A percentile compares a stretch with the other conserved stretches of the same genome.
Evolutionary conservation across 37 sponge, comb jelly and placozoan genomes (phyloP).

Genomic region (Oopsacas minuta): DNA sequence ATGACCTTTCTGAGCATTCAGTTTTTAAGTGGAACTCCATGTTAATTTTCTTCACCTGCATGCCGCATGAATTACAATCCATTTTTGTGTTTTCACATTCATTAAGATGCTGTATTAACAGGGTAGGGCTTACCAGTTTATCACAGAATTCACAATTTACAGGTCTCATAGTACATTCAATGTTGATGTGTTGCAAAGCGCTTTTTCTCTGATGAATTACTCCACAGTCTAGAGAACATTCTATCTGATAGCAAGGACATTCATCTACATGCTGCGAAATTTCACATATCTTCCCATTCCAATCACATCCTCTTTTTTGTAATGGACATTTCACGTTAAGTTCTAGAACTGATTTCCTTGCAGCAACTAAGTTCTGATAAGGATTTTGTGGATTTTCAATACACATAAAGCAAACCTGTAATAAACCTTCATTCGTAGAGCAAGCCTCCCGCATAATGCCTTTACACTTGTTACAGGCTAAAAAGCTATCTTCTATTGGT

Average conservation of each 20-base stretch:
- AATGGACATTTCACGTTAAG: neutral
- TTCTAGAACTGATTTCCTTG: neutral
- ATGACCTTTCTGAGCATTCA: neutral
- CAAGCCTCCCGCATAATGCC: neutral
- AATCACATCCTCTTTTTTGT: neutral
- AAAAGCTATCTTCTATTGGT: neutral
- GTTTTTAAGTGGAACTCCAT: neutral
- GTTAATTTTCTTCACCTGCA: neutral
- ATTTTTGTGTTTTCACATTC: neutral
- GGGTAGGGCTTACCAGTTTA: neutral
- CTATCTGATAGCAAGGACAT: neutral
- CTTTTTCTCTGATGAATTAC: neutral
- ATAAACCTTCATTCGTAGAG: neutral
- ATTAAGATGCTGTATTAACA: neutral
- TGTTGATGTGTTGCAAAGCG: neutral
- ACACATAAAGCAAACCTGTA: neutral
- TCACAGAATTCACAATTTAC: neutral
- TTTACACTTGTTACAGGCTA: neutral
- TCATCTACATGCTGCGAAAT: neutral
- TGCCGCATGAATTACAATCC: neutral
- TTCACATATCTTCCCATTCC: slow-evolving; percentile 9
- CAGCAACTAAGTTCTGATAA: slow-evolving; percentile 9
- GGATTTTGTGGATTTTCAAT: neutral
- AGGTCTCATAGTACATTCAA: neutral
- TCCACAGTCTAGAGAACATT: slow-evolving; percentile 17